Conservation (phyloP, 2,113 vertebrate species). For the Nothoprocta pentlandii region DNA sequence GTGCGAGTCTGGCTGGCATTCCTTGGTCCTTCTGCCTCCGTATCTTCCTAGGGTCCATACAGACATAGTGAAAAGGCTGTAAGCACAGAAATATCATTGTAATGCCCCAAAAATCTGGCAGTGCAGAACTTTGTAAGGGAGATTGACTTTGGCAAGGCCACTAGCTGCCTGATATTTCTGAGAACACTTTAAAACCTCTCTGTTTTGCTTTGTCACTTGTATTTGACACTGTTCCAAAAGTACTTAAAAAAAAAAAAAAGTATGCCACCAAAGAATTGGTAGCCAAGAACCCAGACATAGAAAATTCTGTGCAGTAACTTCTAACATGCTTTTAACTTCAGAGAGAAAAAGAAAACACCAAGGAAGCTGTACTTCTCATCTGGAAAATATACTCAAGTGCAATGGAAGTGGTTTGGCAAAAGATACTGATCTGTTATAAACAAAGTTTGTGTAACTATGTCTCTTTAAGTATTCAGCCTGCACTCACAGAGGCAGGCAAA, state of each 20-base stretch:
- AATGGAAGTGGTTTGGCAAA: not conserved
- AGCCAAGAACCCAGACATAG: not conserved
- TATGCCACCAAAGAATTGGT: not conserved
- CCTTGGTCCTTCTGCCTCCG: rapidly evolving
- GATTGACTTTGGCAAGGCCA: not conserved
- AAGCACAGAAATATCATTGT: not conserved
- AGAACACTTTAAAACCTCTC: rapidly evolving
- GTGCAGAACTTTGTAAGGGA: not conserved
- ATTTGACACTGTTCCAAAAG: not conserved
- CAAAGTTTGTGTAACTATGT: constrained; percentile 43
- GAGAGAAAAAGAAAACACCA: not conserved
- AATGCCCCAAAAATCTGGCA: not conserved
- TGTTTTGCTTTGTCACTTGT: not conserved
- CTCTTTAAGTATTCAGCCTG: constrained; percentile 33
- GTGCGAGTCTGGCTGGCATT: not conserved
- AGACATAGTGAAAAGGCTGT: not conserved
- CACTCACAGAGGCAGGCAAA: constrained; percentile 54
- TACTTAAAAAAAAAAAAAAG: not conserved
- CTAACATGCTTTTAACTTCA: not conserved
- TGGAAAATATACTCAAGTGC: not conserved
- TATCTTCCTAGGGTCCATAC: not conserved
- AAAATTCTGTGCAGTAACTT: not conserved
- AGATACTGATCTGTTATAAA: constrained; percentile 54
- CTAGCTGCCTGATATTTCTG: not conserved
- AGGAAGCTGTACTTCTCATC: not conserved